phyloP scores from a whole-genome alignment of 2,888 invertebrate species.

The Neoitamus cyanurus region DNA sequence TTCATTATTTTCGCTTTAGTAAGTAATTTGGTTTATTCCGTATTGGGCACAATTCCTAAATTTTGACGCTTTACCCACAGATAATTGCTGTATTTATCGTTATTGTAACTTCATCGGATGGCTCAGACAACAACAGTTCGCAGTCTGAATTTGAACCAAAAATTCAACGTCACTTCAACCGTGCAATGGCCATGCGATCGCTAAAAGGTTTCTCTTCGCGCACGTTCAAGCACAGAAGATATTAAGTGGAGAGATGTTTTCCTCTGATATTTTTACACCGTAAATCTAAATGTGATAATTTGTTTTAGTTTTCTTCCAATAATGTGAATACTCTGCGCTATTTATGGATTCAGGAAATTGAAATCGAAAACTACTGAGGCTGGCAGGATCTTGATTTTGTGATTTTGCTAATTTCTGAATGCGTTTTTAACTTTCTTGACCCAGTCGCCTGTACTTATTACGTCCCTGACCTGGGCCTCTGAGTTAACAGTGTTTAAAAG shows the following conservation, averaged over 20 bases:
- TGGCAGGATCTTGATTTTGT: background rate
- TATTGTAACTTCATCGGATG: slow-evolving; percentile 80
- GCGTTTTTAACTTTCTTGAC: background rate
- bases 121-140: slow-evolving; percentile 57
- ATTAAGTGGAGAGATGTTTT: slow-evolving; percentile 32
- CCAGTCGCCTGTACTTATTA: background rate
- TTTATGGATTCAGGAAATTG: background rate
- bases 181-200: slow-evolving; percentile 90
- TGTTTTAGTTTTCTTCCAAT: slow-evolving; percentile 30
- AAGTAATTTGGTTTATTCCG: slow-evolving; percentile 57
- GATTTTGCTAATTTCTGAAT: background rate
- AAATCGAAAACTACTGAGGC: background rate
- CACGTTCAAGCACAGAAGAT: slow-evolving; percentile 57
- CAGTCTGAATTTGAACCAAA: slow-evolving; percentile 71
- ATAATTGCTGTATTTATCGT: slow-evolving; percentile 85
- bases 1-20: slow-evolving; percentile 89
- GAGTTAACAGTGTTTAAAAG: background rate
- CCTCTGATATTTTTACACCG: slow-evolving; percentile 23
- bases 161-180: slow-evolving; percentile 85
- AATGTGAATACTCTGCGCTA: slow-evolving; percentile 27
- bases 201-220: slow-evolving; percentile 70
- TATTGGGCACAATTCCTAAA: background rate
- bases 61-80: slow-evolving; percentile 63
- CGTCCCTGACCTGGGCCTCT: background rate
- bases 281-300: slow-evolving; percentile 43